Evolutionary conservation across 2,113 vertebrate genomes (phyloP).

Genomic region (Corythornis cristatus): DNA sequence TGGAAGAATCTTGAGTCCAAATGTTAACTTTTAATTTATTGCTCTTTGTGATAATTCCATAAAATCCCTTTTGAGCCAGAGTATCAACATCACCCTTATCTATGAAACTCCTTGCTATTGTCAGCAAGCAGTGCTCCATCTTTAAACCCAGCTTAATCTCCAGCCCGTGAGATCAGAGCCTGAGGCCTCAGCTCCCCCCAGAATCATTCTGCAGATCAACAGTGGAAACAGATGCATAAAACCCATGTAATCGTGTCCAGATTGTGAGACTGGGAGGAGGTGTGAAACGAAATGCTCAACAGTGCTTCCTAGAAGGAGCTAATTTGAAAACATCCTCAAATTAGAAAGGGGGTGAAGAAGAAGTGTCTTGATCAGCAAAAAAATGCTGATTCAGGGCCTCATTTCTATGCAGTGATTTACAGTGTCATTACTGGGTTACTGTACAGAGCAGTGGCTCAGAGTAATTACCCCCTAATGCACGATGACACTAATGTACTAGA

Average conservation of each 20-base stretch:
- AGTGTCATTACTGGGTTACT: conserved; percentile 59
- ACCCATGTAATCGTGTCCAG: background rate
- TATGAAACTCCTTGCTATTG: background rate
- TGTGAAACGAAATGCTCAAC: conserved; percentile 61
- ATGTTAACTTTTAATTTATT: background rate
- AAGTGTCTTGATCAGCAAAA: conserved; percentile 9
- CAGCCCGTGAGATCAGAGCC: background rate
- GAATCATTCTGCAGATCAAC: background rate
- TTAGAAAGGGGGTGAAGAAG: conserved; percentile 34
- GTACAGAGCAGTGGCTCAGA: conserved; percentile 67
- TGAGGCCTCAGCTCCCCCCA: background rate
- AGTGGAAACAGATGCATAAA: conserved; percentile 39
- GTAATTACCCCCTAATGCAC: conserved; percentile 77
- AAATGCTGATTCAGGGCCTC: conserved; percentile 71
- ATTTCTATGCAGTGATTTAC: conserved; percentile 72
- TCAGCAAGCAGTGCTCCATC: background rate
- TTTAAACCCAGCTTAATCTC: background rate
- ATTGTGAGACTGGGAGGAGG: conserved; percentile 1
- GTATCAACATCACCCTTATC: background rate
- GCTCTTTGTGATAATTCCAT: background rate
- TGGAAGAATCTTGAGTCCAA: background rate
- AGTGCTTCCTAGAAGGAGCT: background rate
- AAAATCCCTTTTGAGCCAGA: background rate
- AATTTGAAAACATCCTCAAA: conserved; percentile 30
- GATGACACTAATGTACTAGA: conserved; percentile 77